Percentiles rank a stretch among this genome's conserved stretches.
These are phyloP conservation scores for Acrobasis repandana DNA, from an alignment of 2,888 invertebrate genomes.

Conservation along the genomic window DNA sequence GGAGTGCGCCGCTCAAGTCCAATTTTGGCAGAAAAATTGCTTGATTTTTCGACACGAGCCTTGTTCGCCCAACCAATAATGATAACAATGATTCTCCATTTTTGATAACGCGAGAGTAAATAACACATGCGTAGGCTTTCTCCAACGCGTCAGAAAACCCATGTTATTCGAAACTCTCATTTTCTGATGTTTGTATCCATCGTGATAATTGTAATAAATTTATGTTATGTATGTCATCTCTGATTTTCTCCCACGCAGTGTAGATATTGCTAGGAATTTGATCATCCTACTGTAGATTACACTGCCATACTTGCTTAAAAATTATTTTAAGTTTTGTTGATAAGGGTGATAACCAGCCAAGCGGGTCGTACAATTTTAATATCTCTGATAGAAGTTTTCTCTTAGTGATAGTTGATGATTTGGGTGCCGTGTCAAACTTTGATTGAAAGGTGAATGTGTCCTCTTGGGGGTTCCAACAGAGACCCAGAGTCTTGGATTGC, in stretches of 20 bases:
- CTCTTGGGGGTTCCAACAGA: slow-evolving; percentile 26
- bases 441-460: slow-evolving; percentile 8
- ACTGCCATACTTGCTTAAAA: slow-evolving; percentile 32
- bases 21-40: slow-evolving; percentile 16
- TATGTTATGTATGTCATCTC: not conserved
- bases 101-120: not conserved
- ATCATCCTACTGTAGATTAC: slow-evolving; percentile 8
- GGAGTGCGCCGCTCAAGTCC: slow-evolving; percentile 9
- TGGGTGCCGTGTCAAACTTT: not conserved
- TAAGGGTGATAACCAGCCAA: slow-evolving; percentile 34
- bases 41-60: slow-evolving; percentile 20
- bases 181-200: not conserved
- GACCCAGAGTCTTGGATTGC: slow-evolving; percentile 13
- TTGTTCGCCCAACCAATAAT: slow-evolving; percentile 18
- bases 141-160: slow-evolving; percentile 6
- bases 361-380: slow-evolving; percentile 34
- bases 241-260: not conserved
- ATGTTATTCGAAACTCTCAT: not conserved
- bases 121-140: too few species aligned
- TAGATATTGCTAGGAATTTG: not conserved
- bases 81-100: not conserved
- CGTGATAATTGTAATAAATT: not conserved
- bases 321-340: slow-evolving; percentile 34
- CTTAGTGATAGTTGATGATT: slow-evolving; percentile 17
- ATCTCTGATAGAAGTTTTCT: slow-evolving; percentile 29